A percentile compares a stretch with the other conserved stretches of the same genome.
Conservation (phyloP, 30 jellyfish, hydroid and myxozoan species). For the Phacellophora camtschatica region DNA sequence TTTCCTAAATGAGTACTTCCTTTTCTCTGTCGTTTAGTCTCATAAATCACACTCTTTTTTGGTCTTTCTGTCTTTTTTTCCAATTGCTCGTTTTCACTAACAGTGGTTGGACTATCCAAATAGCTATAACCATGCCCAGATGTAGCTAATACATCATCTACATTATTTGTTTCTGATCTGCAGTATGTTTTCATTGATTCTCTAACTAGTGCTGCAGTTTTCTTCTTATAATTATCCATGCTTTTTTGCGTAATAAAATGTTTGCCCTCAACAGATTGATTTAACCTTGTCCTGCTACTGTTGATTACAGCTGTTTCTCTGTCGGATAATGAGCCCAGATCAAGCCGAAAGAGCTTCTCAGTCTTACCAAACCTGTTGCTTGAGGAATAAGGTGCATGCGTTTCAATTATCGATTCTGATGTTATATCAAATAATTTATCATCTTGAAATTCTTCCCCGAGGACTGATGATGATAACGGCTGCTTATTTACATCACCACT, state of each 20-base stretch:
- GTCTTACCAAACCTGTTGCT: conserved; percentile 16
- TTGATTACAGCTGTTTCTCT: neutral
- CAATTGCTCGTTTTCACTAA: conserved; percentile 6
- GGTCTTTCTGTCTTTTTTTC: neutral
- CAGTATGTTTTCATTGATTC: conserved; percentile 29
- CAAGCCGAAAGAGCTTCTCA: neutral
- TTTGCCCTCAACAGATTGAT: conserved; percentile 14
- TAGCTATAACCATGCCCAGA: neutral
- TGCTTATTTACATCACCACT: neutral
- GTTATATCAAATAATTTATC: neutral
- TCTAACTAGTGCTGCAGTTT: conserved; percentile 23
- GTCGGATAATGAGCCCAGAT: conserved; percentile 22
- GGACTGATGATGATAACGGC: neutral
- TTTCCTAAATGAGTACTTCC: neutral
- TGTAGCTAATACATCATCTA: neutral
- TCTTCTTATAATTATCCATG: conserved; percentile 35
- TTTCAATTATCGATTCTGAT: neutral
- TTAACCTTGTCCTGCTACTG: conserved; percentile 11
- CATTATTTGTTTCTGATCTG: neutral
- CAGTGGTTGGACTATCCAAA: neutral
- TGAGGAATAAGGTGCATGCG: neutral
- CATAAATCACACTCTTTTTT: neutral
- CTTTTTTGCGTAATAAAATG: conserved; percentile 45
- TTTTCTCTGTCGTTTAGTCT: neutral
- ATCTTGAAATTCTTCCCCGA: neutral